Evolutionary conservation across 2,888 invertebrate genomes (phyloP).

Genomic region (Charanyca ferruginea): DNA sequence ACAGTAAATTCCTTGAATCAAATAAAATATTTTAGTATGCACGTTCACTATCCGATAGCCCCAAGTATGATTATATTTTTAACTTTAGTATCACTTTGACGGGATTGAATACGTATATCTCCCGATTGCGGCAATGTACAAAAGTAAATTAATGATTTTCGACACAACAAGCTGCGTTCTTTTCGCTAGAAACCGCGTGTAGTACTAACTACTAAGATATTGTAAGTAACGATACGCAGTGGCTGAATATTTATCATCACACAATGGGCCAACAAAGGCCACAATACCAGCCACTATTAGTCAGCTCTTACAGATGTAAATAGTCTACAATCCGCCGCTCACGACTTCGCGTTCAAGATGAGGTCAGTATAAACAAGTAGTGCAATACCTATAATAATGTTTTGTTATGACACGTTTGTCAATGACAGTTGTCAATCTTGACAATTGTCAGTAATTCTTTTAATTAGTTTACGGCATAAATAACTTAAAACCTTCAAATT

Average conservation of each 20-base stretch:
- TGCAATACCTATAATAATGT: slow-evolving; percentile 3
- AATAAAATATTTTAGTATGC: too few relatives aligned
- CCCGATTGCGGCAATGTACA: background rate
- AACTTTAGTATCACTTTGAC: background rate
- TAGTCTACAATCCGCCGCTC: slow-evolving; percentile 19
- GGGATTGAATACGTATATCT: background rate
- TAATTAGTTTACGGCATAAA: too few relatives aligned
- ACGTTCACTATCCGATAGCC: background rate
- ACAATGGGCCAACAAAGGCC: slow-evolving; percentile 34
- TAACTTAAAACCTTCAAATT: too few relatives aligned
- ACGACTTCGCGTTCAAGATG: slow-evolving; percentile 47
- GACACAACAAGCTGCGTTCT: slow-evolving; percentile 7
- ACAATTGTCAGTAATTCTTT: too few relatives aligned
- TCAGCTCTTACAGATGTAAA: slow-evolving; percentile 50
- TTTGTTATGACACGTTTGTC: too few relatives aligned
- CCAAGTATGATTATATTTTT: background rate
- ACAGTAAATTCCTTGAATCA: slow-evolving; percentile 1
- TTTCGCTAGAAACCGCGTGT: slow-evolving; percentile 14
- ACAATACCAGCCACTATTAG: slow-evolving; percentile 27
- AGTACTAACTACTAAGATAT: slow-evolving; percentile 28
- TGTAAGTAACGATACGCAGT: slow-evolving; percentile 10
- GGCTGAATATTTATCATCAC: slow-evolving; percentile 33
- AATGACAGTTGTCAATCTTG: too few relatives aligned
- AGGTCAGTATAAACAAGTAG: slow-evolving; percentile 30
- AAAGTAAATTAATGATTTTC: background rate